Percentiles rank a stretch among this genome's conserved stretches.
Conservation (phyloP, 2,113 vertebrate species). For the Genyomyrus donnyi region DNA sequence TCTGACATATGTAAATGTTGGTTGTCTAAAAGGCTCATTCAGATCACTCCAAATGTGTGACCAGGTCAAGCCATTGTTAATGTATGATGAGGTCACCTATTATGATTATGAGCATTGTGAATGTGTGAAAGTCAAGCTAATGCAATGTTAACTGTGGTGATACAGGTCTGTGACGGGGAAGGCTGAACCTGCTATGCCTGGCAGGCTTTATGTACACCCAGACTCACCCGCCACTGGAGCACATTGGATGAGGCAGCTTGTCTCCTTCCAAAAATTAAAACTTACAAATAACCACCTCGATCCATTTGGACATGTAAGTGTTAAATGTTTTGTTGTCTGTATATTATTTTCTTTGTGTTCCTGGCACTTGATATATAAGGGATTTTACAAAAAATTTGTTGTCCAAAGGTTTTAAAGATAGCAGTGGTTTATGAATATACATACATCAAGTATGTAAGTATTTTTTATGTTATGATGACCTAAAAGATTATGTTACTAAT, state of each 20-base stretch:
- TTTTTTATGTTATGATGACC: neutral
- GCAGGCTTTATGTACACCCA: constrained; percentile 87
- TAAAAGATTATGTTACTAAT: neutral
- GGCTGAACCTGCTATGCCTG: constrained; percentile 93
- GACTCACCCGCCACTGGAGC: constrained; percentile 90
- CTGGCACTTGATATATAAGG: neutral
- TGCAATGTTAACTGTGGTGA: neutral
- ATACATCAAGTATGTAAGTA: neutral
- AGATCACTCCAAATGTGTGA: neutral
- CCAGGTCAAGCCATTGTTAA: neutral
- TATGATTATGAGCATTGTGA: neutral
- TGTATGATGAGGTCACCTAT: neutral
- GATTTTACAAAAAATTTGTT: neutral
- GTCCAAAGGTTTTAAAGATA: neutral
- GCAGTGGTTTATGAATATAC: neutral
- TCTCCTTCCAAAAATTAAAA: constrained; percentile 97
- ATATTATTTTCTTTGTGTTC: neutral
- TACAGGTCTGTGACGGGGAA: constrained; percentile 91
- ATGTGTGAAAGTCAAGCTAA: neutral
- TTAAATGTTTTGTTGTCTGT: neutral
- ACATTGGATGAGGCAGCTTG: constrained; percentile 94
- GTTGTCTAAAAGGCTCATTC: neutral
- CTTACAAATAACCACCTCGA: constrained; percentile 98
- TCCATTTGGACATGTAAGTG: constrained; percentile 91
- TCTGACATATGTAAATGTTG: neutral